Evolutionary conservation across 2,113 vertebrate genomes (phyloP), one percentile per base, ranked within the genome.

Genomic region (Gymnobelideus leadbeateri): DNA sequence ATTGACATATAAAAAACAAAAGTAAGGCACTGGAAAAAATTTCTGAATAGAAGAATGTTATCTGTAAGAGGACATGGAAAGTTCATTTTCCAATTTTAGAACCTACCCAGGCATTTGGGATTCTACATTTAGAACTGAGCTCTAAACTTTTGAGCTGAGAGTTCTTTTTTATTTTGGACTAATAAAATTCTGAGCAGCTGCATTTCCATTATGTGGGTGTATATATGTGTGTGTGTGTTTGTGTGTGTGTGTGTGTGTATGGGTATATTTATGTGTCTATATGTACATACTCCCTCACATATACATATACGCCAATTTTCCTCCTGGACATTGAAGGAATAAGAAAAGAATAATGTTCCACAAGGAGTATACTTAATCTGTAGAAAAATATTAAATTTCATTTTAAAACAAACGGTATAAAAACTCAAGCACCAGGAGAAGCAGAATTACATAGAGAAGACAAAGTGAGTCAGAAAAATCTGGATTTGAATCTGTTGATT

Each of bases 71-170:
- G 68, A 84, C 19, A 43, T 21, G 68, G 68, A 84, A 84, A 84
- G n/a, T 84, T 84, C 68, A 84, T 84, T 84, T 84, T 84, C 68
- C 68, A 84, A 84, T 84, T 84, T 84, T 84, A 84, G 68, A 84
- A 84, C 6, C 68, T 84, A 84, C 19, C n/a, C 37, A 84, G 19
- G 37, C 68, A 84, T 84, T 84, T 43, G 37, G 19, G 68, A 84
- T 16, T 84, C 68, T 84, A 84, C 68, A 84, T 84, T 84, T 84
- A 84, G 68, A 84, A 84, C 16, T 84, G 68, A 43, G 37, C 37
- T 23, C 68, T 84, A 84, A 84, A 84, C 68, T 84, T 84, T 84
- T 84, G 37, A 84, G 68, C 68, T 84, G 3, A 14, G n/a, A 84
- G 68, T 84, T 84, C 5, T 43, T 14, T 84, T 84, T 43, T 19